Evolutionary conservation across 2,113 vertebrate genomes (phyloP).

Genomic region (Gambusia affinis): DNA sequence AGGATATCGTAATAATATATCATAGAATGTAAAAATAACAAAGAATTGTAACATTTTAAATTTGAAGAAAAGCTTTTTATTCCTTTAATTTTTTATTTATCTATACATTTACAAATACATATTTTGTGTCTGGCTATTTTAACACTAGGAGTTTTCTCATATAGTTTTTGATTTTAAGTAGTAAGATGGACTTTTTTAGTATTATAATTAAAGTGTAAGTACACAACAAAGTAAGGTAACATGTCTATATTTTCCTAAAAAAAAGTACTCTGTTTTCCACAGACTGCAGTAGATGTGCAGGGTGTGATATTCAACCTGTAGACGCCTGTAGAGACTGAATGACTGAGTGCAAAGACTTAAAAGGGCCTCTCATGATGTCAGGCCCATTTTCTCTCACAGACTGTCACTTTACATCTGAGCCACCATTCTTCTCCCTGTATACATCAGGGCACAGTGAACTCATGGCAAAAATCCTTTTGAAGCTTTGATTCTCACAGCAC

Average conservation of each 20-base stretch:
- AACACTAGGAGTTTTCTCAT: no score
- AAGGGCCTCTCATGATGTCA: conserved; percentile 31
- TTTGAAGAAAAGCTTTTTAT: neutral
- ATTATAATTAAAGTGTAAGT: neutral
- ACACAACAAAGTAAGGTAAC: neutral
- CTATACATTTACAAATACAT: neutral
- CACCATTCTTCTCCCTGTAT: conserved; percentile 20
- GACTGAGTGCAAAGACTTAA: conserved; percentile 35
- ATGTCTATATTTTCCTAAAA: no score
- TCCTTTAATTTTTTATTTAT: neutral
- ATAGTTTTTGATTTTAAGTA: neutral
- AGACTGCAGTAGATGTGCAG: conserved; percentile 15
- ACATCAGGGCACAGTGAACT: conserved; percentile 41
- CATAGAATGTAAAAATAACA: no score
- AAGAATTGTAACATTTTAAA: no score
- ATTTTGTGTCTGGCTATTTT: neutral
- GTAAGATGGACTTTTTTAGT: neutral
- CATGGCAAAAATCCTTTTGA: conserved; percentile 39
- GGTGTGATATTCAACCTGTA: conserved; percentile 29
- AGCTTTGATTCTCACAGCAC: conserved; percentile 26
- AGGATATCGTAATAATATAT: no score
- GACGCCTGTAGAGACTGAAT: conserved; percentile 26
- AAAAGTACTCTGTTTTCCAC: neutral
- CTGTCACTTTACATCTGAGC: conserved; percentile 27
- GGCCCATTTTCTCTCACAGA: conserved; percentile 10